Evolutionary conservation across 2,797 vertebrate genomes (phyloP), one percentile per base, ranked within the genome.

Genomic region (Decapterus maruadsi): DNA sequence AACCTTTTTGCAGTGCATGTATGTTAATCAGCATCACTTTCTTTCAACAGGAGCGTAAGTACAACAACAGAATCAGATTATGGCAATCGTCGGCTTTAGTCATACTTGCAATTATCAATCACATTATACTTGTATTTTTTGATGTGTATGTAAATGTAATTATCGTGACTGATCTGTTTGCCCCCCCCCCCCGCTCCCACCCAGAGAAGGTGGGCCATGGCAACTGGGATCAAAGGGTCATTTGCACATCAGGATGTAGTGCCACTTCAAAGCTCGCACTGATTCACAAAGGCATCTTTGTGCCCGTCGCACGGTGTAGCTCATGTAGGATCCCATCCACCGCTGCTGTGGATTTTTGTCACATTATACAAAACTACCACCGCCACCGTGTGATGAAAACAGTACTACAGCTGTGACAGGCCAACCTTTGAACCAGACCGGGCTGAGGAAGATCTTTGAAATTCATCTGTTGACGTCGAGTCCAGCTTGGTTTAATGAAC

Each of bases 211-310:
- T 53, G 59, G 68, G 59, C 57, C 82, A 58, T 75, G 66, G 75
- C 58, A 79, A 75, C 77, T 59, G 75, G 86, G 80, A 93, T 92
- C 89, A 93, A 93, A 93, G 92, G 83, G 65, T 82, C 77, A 90
- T 94, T 93, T 94, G 89, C 92, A 93, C 92, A 92, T 90, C 86
- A 85, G 89, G 89, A 83, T 82, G 72, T 70, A 73, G 87, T 66
- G 75, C 81, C 77, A 77, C 93, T 91, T 94, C 90, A 92, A 92
- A 93, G 91, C 85, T 58, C 16, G 5, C 50, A 13, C 51, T 17
- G 67, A 72, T 81, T 82, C 77, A 91, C 88, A 88, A 90, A 92
- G 87, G 87, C 89, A 76, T 85, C 83, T 89, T 89, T 75, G 83
- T 83, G 80, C 48, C 19, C 38, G 29, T 73, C 66, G 57, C 64